These are phyloP conservation scores for Rhagoletis zephyria DNA, from an alignment of 1,140 invertebrate genomes.

Conservation along the genomic window DNA sequence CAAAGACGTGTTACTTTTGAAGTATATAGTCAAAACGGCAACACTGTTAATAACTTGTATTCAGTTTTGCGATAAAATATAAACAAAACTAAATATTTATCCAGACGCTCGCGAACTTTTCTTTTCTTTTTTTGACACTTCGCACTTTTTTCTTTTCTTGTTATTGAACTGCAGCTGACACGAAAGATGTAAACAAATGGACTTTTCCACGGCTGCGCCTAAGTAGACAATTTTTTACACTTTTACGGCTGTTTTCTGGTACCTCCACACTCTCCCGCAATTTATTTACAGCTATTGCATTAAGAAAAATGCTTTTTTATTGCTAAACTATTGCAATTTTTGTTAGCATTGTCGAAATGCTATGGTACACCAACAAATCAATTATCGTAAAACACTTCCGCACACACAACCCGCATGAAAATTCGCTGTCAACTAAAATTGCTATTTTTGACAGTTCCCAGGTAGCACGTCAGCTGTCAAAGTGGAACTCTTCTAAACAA, in stretches of 20 bases:
- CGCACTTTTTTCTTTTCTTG: conserved; percentile 20
- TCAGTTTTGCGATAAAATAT: not conserved
- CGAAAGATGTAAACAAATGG: conserved; percentile 41
- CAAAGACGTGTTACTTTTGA: too few species aligned
- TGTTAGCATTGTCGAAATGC: not conserved
- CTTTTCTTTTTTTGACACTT: conserved; percentile 18
- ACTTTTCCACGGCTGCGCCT: conserved; percentile 23
- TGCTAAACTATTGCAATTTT: not conserved
- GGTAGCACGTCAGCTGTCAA: not conserved
- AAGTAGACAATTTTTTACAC: not conserved
- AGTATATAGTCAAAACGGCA: too few species aligned
- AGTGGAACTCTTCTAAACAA: not conserved
- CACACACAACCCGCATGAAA: not conserved
- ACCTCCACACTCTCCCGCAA: not conserved
- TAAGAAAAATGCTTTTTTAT: not conserved
- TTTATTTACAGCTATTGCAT: not conserved
- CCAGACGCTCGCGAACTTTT: not conserved
- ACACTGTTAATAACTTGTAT: not conserved
- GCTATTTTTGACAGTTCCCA: conserved; percentile 19
- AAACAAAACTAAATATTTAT: conserved; percentile 38
- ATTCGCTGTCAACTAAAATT: conserved; percentile 39
- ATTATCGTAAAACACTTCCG: not conserved
- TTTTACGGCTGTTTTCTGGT: not conserved
- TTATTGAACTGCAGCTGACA: conserved; percentile 10
- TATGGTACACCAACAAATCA: not conserved